Evolutionary conservation across 2,113 vertebrate species (phyloP), one percentile per base, ranked within the genome.

Genomic region (Dicrurus megarhynchus): DNA sequence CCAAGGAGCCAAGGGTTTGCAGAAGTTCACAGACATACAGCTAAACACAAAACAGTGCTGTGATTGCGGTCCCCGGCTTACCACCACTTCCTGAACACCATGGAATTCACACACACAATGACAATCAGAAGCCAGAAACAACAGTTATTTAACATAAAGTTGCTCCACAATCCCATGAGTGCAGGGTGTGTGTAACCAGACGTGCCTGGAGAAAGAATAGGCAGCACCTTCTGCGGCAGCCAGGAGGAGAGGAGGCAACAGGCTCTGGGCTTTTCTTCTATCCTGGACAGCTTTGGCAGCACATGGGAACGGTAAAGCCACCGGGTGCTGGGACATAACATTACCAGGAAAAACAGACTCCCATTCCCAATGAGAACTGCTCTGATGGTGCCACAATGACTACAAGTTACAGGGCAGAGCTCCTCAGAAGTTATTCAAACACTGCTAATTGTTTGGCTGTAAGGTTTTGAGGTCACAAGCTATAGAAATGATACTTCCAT

Each of bases 71-170:
- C 71, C 87, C 41, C 3, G 73, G 94, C 52, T 89, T 94, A 78
- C 87, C 80, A 89, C 91, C 84, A 91, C 86, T 97, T 97, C 95
- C 96, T 95, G 93, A 78, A 64, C 73, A 78, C 46, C 89, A 95
- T 9, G 10, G 76, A 65, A 87, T 90, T 94, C 86, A 91, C 93
- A 95, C 60, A 7, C 61, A 93, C 71, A 53, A 9, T 41, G 60
- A 84, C 71, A 89, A 94, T 94, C 89, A 93, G 86, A 84, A 92
- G 76, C 89, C 94, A 95, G 93, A 89, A 92, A 92, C 55, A 95
- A 47, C 90, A 90, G 87, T 64, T 77, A 84, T 47, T 88, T 90
- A 64, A 84, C 84, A 84, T 42, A 18, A 56, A 95, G 74, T 82
- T 87, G 65, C 53, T 95, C 81, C 80, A 65, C 65, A n/a, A 32